A percentile compares a stretch with the other conserved stretches of the same genome.
These are phyloP conservation scores for Lottia gigantea DNA, from an alignment of 2,888 invertebrate species.

Conservation along the genomic window DNA sequence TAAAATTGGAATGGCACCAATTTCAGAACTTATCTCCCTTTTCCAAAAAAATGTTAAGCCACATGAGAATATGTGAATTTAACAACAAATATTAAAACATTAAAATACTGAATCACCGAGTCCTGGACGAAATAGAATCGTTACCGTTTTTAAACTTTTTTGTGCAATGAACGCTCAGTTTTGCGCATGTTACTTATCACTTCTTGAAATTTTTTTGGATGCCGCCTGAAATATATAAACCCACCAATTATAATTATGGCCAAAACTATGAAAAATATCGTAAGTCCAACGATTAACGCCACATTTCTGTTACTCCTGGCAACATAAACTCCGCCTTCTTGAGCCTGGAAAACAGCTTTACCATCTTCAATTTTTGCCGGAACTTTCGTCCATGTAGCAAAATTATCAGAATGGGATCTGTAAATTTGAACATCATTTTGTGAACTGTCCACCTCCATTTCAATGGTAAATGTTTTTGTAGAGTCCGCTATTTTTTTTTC, in stretches of 20 bases:
- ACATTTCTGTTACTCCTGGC: constrained; percentile 44
- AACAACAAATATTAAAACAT: too few relatives aligned
- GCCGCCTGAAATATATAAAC: constrained; percentile 49
- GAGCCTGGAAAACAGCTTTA: constrained; percentile 43
- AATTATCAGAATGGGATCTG: constrained; percentile 39
- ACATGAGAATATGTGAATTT: too few relatives aligned
- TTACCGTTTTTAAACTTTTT: constrained; percentile 30
- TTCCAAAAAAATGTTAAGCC: too few relatives aligned
- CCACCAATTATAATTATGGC: constrained; percentile 46
- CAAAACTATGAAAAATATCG: constrained; percentile 45
- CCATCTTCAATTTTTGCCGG: constrained; percentile 36
- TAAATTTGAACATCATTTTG: constrained; percentile 44
- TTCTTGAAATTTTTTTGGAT: constrained; percentile 51
- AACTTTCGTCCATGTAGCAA: constrained; percentile 54
- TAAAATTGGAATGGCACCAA: too few relatives aligned
- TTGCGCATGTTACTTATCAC: constrained; percentile 36
- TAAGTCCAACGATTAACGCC: constrained; percentile 54
- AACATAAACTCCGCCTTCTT: constrained; percentile 59
- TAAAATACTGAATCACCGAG: not conserved
- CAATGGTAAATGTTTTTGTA: constrained; percentile 35
- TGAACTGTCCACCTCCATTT: constrained; percentile 39
- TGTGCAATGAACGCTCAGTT: constrained; percentile 37
- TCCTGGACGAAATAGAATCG: not conserved
- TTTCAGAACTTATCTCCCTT: too few relatives aligned
- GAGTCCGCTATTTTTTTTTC: constrained; percentile 38